Conservation (phyloP, 1,140 invertebrate species). For the Ptiloglossa arizonensis region DNA sequence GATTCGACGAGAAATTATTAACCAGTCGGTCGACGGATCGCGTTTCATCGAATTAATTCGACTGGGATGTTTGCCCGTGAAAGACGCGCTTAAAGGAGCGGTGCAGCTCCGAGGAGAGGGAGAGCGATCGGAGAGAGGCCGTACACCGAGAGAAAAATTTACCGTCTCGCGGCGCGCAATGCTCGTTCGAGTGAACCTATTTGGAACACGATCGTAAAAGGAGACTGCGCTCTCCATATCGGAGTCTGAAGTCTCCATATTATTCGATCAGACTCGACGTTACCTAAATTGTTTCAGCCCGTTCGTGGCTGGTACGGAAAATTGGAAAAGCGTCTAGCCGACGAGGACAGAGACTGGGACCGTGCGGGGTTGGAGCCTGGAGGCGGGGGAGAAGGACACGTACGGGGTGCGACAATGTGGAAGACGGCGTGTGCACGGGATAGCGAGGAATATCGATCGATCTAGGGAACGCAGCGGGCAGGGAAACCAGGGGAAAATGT, state of each 20-base stretch:
- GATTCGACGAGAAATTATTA: no score
- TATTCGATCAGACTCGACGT: conserved; percentile 65
- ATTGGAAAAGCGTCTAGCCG: conserved; percentile 64
- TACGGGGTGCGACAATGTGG: conserved; percentile 33
- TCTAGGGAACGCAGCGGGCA: conserved; percentile 18
- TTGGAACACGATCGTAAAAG: conserved; percentile 67
- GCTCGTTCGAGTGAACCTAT: conserved; percentile 63
- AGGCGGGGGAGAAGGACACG: conserved; percentile 7
- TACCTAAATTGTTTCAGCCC: conserved; percentile 64
- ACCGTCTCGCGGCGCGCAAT: conserved; percentile 53
- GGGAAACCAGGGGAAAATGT: conserved; percentile 14
- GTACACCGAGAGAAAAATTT: conserved; percentile 52
- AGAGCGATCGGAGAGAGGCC: not conserved
- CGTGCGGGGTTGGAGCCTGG: no score
- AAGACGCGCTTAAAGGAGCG: no score
- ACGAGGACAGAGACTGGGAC: conserved; percentile 1
- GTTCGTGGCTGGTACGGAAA: conserved; percentile 67
- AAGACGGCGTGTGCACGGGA: conserved; percentile 11
- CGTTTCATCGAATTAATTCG: no score
- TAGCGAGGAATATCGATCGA: conserved; percentile 56
- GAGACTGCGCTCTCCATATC: conserved; percentile 63
- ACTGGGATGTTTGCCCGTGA: no score
- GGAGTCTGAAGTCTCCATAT: conserved; percentile 57
- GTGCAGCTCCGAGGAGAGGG: not conserved
- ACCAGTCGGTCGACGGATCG: no score